Conservation (phyloP, 2,888 invertebrate genomes). For the Lottia gigantea region DNA sequence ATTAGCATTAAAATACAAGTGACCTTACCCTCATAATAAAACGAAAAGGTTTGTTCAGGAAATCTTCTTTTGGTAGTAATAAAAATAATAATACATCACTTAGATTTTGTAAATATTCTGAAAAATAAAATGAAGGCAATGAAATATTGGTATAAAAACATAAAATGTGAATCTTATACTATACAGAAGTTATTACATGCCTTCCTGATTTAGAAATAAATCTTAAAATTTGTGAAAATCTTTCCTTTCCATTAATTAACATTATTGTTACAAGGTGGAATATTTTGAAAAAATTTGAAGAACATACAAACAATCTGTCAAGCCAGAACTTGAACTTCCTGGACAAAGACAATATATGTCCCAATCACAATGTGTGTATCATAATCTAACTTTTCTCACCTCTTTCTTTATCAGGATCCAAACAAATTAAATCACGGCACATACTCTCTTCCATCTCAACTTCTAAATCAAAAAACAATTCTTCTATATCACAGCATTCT, state of each 20-base stretch:
- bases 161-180: too few relatives aligned
- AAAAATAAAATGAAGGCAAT: too few relatives aligned
- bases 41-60: slow-evolving; percentile 84
- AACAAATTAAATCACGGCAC: slow-evolving; percentile 85
- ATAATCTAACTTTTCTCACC: slow-evolving; percentile 63
- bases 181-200: too few relatives aligned
- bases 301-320: too few relatives aligned
- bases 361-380: not conserved
- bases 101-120: slow-evolving; percentile 84
- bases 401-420: slow-evolving; percentile 73
- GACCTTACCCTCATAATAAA: slow-evolving; percentile 73
- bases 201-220: too few relatives aligned
- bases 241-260: too few relatives aligned
- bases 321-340: too few relatives aligned
- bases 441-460: slow-evolving; percentile 84
- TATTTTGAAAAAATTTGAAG: too few relatives aligned
- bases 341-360: not conserved
- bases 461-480: slow-evolving; percentile 90
- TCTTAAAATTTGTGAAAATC: too few relatives aligned
- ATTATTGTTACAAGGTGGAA: too few relatives aligned
- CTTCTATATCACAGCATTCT: slow-evolving; percentile 72
- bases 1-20: not conserved
- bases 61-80: slow-evolving; percentile 84
- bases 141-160: too few relatives aligned
- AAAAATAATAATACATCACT: slow-evolving; percentile 85